phyloP scores from a whole-genome alignment of 2,113 vertebrate genomes.

The Malurus alboscapulatus region DNA sequence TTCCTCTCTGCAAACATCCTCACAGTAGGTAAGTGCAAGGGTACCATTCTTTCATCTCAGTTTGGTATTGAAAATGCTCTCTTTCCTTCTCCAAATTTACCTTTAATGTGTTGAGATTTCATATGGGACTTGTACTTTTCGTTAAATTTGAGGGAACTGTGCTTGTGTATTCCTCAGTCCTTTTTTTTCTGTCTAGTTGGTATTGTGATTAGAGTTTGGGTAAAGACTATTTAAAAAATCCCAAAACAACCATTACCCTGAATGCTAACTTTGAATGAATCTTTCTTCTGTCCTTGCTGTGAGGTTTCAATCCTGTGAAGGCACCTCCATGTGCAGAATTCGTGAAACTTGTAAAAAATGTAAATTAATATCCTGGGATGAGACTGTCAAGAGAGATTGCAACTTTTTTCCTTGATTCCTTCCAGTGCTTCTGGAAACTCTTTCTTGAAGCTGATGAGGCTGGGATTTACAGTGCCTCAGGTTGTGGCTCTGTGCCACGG shows the following conservation, averaged over 20 bases:
- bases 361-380: background rate
- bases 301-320: background rate
- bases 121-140: background rate
- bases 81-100: background rate
- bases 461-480: conserved; percentile 45
- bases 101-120: background rate
- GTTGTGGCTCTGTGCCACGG: conserved; percentile 52
- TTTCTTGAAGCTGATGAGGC: background rate
- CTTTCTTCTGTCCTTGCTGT: background rate
- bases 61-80: background rate
- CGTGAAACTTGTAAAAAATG: background rate
- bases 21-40: conserved; percentile 42
- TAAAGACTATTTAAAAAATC: background rate
- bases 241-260: background rate
- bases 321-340: background rate
- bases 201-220: background rate
- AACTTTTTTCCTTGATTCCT: conserved; percentile 21
- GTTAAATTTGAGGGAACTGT: background rate
- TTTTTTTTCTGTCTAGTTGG: background rate
- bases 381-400: conserved; percentile 17
- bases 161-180: background rate
- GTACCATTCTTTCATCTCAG: background rate
- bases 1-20: conserved; percentile 59
- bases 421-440: conserved; percentile 43
- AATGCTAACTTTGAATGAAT: background rate